Percentiles rank a stretch among this genome's conserved stretches.
Conservation (phyloP, 30 jellyfish, hydroid and myxozoan species). For the Turritopsis rubra region DNA sequence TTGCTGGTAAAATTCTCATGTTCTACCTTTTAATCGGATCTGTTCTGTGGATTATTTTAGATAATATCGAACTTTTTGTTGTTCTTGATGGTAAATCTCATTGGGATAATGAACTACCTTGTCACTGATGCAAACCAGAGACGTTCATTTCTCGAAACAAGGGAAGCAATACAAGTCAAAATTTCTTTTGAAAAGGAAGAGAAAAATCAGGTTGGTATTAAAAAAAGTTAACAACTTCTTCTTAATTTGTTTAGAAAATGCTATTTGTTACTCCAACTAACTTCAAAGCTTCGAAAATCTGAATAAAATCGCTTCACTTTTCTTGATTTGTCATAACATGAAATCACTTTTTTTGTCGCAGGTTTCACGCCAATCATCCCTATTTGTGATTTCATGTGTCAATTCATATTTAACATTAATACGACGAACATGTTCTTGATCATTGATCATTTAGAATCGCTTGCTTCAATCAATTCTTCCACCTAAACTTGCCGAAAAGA, state of each 20-base stretch:
- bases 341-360: too few species aligned
- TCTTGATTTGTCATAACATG: too few species aligned
- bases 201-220: constrained; percentile 72
- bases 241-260: not conserved
- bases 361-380: too few species aligned
- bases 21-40: too few species aligned
- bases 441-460: constrained; percentile 45
- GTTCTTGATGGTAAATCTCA: constrained; percentile 55
- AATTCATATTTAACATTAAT: too few species aligned
- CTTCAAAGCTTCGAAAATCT: too few species aligned
- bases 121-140: constrained; percentile 86
- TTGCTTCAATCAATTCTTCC: constrained; percentile 82
- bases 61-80: constrained; percentile 60
- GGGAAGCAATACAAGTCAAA: constrained; percentile 89
- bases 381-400: too few species aligned
- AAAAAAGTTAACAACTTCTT: not conserved
- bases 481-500: constrained; percentile 79
- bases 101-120: constrained; percentile 54
- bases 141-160: constrained; percentile 84
- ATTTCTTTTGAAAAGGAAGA: constrained; percentile 79
- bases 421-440: too few species aligned
- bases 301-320: too few species aligned
- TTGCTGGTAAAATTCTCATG: too few species aligned
- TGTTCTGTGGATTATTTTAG: constrained; percentile 51
- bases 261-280: too few species aligned